Conservation (phyloP, 2,113 vertebrate genomes). For the Myotis yumanensis region DNA sequence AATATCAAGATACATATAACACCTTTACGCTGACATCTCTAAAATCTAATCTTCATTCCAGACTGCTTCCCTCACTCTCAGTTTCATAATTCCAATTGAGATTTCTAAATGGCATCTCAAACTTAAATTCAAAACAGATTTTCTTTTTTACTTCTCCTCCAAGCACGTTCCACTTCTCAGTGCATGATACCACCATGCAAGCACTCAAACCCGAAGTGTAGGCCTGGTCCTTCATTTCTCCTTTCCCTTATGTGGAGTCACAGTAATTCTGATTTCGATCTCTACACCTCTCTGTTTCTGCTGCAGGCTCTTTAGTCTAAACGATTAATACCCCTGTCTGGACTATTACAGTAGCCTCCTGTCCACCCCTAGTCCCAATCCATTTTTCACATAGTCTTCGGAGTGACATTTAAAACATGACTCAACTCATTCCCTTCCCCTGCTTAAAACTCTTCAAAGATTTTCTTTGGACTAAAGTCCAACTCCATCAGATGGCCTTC, state of each 20-base stretch:
- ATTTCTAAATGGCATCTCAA: conserved; percentile 44
- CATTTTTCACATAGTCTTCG: neutral
- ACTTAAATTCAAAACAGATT: neutral
- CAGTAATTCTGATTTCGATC: neutral
- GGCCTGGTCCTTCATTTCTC: neutral
- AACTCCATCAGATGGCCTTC: neutral
- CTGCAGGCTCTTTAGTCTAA: neutral
- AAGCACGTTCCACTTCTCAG: neutral
- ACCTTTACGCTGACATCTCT: neutral
- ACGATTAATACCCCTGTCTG: neutral
- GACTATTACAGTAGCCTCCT: neutral
- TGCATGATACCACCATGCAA: too few species aligned
- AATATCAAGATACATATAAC: neutral
- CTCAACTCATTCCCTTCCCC: neutral
- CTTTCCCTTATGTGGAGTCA: neutral
- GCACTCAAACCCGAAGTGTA: neutral
- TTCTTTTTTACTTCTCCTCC: neutral
- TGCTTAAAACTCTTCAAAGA: conserved; percentile 23
- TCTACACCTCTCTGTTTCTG: neutral
- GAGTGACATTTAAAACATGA: conserved; percentile 4
- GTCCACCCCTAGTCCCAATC: neutral
- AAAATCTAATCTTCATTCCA: conserved; percentile 8
- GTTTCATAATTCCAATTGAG: neutral
- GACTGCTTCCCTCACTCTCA: conserved; percentile 29
- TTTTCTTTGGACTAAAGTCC: conserved; percentile 16